Evolutionary conservation across 2,113 vertebrate species (phyloP).

Genomic region (Mormyrus iriodes): DNA sequence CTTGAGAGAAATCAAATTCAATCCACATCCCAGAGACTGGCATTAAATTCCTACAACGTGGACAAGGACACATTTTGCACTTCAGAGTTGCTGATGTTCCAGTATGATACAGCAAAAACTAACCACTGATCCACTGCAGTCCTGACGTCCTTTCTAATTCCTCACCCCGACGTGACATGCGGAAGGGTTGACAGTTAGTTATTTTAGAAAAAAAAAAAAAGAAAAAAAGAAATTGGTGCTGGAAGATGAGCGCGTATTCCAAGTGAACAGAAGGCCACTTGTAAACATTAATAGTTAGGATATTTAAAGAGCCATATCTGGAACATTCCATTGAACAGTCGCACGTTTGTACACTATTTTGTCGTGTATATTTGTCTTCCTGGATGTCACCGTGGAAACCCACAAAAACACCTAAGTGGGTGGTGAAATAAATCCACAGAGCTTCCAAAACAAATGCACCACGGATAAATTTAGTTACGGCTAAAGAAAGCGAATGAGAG

Average conservation of each 20-base stretch:
- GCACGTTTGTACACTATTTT: not conserved
- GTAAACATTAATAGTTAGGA: not conserved
- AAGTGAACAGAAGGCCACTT: not conserved
- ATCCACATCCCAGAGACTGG: not conserved
- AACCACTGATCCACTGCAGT: not conserved
- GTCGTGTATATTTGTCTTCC: not conserved
- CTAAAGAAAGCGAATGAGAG: not conserved
- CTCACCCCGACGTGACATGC: not conserved
- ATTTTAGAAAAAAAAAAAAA: not conserved
- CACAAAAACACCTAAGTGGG: not conserved
- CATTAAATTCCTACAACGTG: not conserved
- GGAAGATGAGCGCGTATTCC: not conserved
- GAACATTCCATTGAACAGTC: not conserved
- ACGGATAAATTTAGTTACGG: not conserved
- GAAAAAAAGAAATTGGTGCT: not conserved
- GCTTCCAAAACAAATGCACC: not conserved
- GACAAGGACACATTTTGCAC: not conserved
- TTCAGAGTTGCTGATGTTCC: not conserved
- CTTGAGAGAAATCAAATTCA: not conserved
- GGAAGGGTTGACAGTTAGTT: not conserved
- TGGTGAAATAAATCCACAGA: not conserved
- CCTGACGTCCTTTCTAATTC: not conserved
- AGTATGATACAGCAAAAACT: not conserved
- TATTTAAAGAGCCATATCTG: not conserved
- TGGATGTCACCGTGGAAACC: not conserved